phyloP scores from a whole-genome alignment of 2,113 vertebrate species.

The Ceratotherium simum region DNA sequence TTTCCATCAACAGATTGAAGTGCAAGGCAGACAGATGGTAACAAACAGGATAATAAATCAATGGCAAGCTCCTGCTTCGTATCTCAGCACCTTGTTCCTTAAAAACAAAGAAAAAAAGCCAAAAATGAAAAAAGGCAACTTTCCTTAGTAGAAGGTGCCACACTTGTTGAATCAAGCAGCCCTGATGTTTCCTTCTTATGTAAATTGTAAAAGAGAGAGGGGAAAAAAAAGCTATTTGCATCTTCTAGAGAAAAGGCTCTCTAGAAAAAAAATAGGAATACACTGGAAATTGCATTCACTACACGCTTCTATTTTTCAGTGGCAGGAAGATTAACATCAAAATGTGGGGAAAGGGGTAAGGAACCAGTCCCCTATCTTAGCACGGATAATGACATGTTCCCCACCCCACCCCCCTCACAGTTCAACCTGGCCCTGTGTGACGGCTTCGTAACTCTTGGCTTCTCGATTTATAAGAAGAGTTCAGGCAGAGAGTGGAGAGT shows the following conservation, averaged over 20 bases:
- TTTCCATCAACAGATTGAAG: not conserved
- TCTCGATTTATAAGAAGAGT: conserved; percentile 66
- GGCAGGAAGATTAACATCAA: not conserved
- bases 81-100: not conserved
- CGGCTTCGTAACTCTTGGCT: not conserved
- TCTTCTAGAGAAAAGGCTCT: not conserved
- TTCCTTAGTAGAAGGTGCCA: not conserved
- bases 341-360: not conserved
- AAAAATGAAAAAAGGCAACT: not conserved
- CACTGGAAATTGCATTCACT: not conserved
- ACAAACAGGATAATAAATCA: not conserved
- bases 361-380: not conserved
- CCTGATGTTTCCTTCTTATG: not conserved
- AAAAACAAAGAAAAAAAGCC: accelerated
- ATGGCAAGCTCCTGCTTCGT: not conserved
- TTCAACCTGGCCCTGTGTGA: not conserved
- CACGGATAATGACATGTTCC: not conserved
- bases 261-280: not conserved
- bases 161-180: not conserved
- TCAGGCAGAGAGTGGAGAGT: conserved; percentile 72
- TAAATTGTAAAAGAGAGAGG: not conserved
- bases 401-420: not conserved
- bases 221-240: not conserved
- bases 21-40: not conserved
- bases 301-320: not conserved